Evolutionary conservation across 2,797 vertebrate genomes (phyloP), one percentile per base, ranked within the genome.

Genomic region (Balearica regulorum): DNA sequence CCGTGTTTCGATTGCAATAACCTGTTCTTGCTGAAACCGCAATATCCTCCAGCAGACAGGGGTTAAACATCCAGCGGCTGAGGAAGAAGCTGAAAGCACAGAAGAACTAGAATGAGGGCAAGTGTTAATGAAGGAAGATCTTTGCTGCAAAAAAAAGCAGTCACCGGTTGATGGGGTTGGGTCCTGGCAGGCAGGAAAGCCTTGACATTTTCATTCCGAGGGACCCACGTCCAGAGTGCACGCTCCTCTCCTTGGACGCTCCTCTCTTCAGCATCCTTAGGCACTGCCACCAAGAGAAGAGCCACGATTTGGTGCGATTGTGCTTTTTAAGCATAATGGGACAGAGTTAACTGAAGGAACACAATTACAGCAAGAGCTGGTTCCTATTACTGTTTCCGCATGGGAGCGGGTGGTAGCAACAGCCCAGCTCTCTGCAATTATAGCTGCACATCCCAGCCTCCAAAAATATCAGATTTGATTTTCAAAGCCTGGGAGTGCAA

Each of bases 121-220:
- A 53, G 24, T 78, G 68, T 43, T 95, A 44, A 65, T 68, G 71
- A 93, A 73, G 64, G 44, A 77, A 83, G 51, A 82, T 68, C 55
- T 93, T 86, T 53, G 13, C 28, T 60, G 57, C 46, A 20, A 20
- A 1, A 4, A 54, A 43, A 28, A 39, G 25, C 35, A 70, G 16
- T 10, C n/a, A 37, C 7, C 4, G 2, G 24, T 37, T 92, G 89
- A 60, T 4, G 19, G 70, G 39, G 33, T 49, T 95, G 72, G 55
- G 49, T 48, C 39, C 48, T 41, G 79, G n/a, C 0, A 4, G 65
- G 44, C 72, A 58, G 65, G 33, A 78, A n/a, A 92, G 37, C 35
- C 48, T 29, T 51, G 79, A 69, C 20, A 64, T 65, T 68, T 73
- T 41, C 54, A 19, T 69, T 84, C 37, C 11, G n/a, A 80, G 53